Percentiles rank a stretch among this genome's conserved stretches.
phyloP scores from a whole-genome alignment of 2,797 vertebrate species.

The Hylomyscus alleni region DNA sequence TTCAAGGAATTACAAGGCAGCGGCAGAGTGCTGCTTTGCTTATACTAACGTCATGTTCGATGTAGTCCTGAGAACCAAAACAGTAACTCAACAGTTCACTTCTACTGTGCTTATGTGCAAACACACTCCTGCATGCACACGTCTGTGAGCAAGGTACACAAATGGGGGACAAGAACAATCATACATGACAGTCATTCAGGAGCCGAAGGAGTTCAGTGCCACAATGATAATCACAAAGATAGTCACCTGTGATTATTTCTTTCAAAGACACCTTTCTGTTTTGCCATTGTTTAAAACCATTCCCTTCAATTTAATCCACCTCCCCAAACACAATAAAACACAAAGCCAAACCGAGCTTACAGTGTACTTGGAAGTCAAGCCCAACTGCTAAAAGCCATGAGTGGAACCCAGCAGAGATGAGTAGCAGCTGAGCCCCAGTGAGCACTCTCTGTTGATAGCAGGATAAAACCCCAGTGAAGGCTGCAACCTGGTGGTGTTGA shows the following conservation, averaged over 20 bases:
- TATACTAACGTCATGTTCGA: not conserved
- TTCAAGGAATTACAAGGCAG: not conserved
- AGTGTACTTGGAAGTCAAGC: not conserved
- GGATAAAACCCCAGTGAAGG: not conserved
- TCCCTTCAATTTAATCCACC: not conserved
- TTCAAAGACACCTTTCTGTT: not conserved
- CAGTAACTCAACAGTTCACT: not conserved
- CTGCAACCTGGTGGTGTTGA: not conserved
- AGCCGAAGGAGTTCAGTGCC: not conserved
- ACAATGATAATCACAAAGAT: not conserved
- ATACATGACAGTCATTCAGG: not conserved
- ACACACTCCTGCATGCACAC: not conserved
- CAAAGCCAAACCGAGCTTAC: not conserved
- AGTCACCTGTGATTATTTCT: not conserved
- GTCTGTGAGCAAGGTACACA: not conserved
- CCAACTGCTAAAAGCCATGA: not conserved
- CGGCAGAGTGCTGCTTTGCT: not conserved
- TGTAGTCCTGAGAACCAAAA: not conserved
- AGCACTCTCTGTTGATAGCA: not conserved
- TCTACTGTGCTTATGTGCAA: not conserved
- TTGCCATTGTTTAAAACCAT: slow-evolving; percentile 31
- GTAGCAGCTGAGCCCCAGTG: not conserved
- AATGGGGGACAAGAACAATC: not conserved
- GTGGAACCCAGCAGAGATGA: not conserved
- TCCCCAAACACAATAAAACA: not conserved